These are phyloP conservation scores for Nymphalis io DNA, from an alignment of 1,140 invertebrate species.

Conservation along the genomic window DNA sequence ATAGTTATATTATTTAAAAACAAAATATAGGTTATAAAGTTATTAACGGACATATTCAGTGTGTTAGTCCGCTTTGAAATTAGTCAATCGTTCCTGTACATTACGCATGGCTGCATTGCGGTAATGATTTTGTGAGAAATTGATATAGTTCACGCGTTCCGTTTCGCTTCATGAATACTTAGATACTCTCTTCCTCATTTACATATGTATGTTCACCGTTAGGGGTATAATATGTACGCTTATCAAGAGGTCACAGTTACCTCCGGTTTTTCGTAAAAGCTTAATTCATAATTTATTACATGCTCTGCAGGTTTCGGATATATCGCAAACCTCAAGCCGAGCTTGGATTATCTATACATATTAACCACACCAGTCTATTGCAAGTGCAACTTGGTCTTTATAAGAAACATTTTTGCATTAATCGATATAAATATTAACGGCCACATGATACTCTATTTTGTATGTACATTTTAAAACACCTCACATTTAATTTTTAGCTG, in stretches of 20 bases:
- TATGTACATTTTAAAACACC: no score
- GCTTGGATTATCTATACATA: not conserved
- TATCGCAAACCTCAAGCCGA: not conserved
- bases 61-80: not conserved
- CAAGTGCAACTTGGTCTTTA: no score
- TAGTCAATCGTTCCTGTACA: not conserved
- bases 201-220: not conserved
- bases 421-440: no score
- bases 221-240: not conserved
- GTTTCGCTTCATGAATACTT: not conserved
- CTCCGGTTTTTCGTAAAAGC: conserved; percentile 11
- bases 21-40: no score
- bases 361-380: no score
- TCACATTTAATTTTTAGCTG: no score
- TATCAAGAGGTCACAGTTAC: conserved; percentile 10
- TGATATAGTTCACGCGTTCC: conserved; percentile 5
- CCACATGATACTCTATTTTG: no score
- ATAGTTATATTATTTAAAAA: no score
- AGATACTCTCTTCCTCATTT: not conserved
- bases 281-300: conserved; percentile 10
- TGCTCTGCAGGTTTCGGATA: not conserved
- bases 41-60: not conserved
- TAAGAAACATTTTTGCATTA: no score
- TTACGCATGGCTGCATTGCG: conserved; percentile 33
- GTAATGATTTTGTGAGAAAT: conserved; percentile 30